Evolutionary conservation across 2,888 invertebrate species (phyloP), one percentile per base, ranked within the genome.

Genomic region (Epiblema foenella): DNA sequence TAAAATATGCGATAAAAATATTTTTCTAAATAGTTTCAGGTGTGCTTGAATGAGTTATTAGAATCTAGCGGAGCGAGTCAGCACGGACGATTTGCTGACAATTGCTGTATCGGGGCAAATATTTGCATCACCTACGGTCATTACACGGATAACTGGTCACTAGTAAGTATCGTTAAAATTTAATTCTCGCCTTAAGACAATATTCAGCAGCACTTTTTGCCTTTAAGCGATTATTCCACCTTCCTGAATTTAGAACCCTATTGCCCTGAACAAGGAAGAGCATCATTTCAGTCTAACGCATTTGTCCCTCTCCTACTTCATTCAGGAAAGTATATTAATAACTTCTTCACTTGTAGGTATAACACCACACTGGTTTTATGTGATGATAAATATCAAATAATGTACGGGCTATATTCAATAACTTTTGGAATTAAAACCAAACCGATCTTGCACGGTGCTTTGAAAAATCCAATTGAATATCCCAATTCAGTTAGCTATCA

Each of bases 401-500:
- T 5, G 5, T 33, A 33, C 33, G 9, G 1, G 4, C 24, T 24
- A 33, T 33, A 8, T 17, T 10, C 60, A 29, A 29, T 46, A 39
- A 52, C 3, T 52, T 24, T 52, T 39, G n/a, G 9, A 52, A 12
- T n/a, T 37, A 51, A 63, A 52, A 37, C 8, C 37, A 52, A 37
- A 51, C 9, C 39, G 5, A 10, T 46, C 29, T 46, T 62, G 17
- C 20, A 60, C 52, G 20, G n/a, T 29, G 60, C 60, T 54, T 68
- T 54, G 24, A 69, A 69, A 69, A 69, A 69, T 69, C 54, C 62
- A 69, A 68, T 57, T 56, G 46, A 65, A 65, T 46, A 70, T 33
- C 46, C 20, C 65, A 54, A 54, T 70, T 54, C 33, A 70, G 54
- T 65, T 58, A 54, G 59, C 65, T 17, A 54, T 52, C 70, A 60